Conservation (phyloP, 2,113 vertebrate genomes). For the Larimichthys crocea region DNA sequence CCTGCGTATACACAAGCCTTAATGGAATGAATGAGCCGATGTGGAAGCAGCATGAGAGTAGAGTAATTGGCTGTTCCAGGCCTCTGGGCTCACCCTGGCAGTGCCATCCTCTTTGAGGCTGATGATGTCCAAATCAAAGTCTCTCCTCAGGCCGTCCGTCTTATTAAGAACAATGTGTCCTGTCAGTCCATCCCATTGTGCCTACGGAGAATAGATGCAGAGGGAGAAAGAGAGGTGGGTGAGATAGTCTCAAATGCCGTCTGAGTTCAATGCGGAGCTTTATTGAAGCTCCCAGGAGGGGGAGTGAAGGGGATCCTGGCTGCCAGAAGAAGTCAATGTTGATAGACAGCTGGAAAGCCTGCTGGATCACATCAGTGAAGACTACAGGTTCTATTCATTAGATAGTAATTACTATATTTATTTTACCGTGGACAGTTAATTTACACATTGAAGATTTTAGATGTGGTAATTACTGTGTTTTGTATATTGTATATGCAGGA, state of each 20-base stretch:
- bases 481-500: too few species aligned
- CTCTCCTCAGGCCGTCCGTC: conserved; percentile 93
- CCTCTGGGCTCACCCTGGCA: conserved; percentile 88
- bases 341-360: not conserved
- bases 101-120: conserved; percentile 97
- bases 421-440: not conserved
- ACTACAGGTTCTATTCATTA: not conserved
- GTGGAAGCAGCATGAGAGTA: conserved; percentile 36
- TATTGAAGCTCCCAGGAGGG: conserved; percentile 20
- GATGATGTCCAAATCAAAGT: conserved; percentile 98
- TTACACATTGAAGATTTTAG: not conserved
- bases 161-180: conserved; percentile 97
- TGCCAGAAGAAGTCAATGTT: conserved; percentile 2
- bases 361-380: not conserved
- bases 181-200: conserved; percentile 96
- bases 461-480: too few species aligned
- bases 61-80: conserved; percentile 58
- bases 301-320: conserved; percentile 3
- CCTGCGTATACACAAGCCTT: conserved; percentile 17
- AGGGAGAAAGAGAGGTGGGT: conserved; percentile 22
- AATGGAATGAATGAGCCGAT: conserved; percentile 53
- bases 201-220: conserved; percentile 78
- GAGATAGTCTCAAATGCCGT: conserved; percentile 15
- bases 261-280: conserved; percentile 7
- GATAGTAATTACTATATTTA: not conserved